A percentile compares a stretch with the other conserved stretches of the same genome.
These are phyloP conservation scores for Mimachlamys varia DNA, from an alignment of 2,888 invertebrate genomes.

Conservation along the genomic window DNA sequence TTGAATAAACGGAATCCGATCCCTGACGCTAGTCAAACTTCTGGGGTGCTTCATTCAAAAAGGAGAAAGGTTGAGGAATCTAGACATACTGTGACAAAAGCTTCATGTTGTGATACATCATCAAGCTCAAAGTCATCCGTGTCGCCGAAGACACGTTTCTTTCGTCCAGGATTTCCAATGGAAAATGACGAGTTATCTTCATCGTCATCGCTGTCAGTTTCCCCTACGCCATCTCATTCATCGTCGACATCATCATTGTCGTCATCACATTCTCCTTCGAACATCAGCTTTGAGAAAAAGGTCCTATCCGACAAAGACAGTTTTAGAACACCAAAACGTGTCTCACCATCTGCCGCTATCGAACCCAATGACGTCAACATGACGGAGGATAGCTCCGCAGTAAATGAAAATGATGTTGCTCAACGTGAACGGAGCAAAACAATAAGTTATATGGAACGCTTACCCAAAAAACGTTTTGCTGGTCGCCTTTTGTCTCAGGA, in stretches of 20 bases:
- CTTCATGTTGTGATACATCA: neutral
- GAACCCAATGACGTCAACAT: neutral
- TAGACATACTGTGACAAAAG: conserved; percentile 37
- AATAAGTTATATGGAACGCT: conserved; percentile 46
- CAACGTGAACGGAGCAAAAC: conserved; percentile 20
- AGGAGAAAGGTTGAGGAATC: conserved; percentile 50
- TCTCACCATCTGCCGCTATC: neutral
- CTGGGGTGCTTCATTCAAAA: conserved; percentile 42
- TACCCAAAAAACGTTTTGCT: conserved; percentile 51
- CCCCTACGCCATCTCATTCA: neutral
- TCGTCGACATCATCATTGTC: conserved; percentile 31
- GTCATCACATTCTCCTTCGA: neutral
- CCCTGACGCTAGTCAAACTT: neutral
- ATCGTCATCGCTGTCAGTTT: neutral
- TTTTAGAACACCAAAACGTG: neutral
- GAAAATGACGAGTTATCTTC: neutral
- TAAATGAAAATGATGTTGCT: neutral
- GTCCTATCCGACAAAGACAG: neutral
- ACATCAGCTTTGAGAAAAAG: neutral
- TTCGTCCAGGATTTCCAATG: neutral
- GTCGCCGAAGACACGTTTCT: neutral
- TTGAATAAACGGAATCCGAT: conserved; percentile 4
- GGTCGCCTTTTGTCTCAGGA: conserved; percentile 44
- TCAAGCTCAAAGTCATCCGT: neutral
- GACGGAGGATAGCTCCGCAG: neutral